Base-by-base conservation (phyloP, 2,113 vertebrate genomes). In the pig (Sus scrofa) region DNA sequence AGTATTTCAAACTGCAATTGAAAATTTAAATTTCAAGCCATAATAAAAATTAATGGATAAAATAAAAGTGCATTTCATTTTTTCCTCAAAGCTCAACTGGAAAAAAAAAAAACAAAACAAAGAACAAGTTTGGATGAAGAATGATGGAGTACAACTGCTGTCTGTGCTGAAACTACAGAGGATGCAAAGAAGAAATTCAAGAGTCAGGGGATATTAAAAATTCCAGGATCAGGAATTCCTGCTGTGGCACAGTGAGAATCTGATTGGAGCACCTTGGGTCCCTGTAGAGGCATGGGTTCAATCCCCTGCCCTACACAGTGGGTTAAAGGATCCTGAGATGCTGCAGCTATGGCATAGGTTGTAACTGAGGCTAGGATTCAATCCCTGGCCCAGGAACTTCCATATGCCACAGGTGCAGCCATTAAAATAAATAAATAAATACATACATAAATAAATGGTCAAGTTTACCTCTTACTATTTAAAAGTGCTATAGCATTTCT, bases 11-110 rank as follows among this genome's bases (percentile, higher is more conserved):
- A 54, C 0, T 67, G 62, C 39, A 62, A 85, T 58, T 58, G 78
- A 7, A 88, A 94, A 60, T 84, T 85, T 85, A 78, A 63, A 37
- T 74, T 91, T 93, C 12, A 86, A 34, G 32, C 32, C 68, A 86
- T 62, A 67, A 22, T 88, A 70, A 94, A 93, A 88, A 63, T 70
- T 15, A 96, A 30, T 79, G 27, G 8, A 12, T 12, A 73, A 83
- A 68, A 75, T 18, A 30, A 58, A 75, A 18, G 24, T 5, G 82
- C 7, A 15, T n/a, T 96, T 65, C 34, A 87, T 58, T 39, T 81
- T 91, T 32, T 18, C 32, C 3, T 11, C n/a, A 26, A 32, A 32
- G 11, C 32, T 88, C 65, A 20, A 15, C 16, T 86, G 3, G 5
- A 58, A 81, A 73, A n/a, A 2, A 91, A 44, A 44, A 44, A 44